Evolutionary conservation across 2,797 vertebrate species (phyloP).

Genomic region (Streptopelia turtur): DNA sequence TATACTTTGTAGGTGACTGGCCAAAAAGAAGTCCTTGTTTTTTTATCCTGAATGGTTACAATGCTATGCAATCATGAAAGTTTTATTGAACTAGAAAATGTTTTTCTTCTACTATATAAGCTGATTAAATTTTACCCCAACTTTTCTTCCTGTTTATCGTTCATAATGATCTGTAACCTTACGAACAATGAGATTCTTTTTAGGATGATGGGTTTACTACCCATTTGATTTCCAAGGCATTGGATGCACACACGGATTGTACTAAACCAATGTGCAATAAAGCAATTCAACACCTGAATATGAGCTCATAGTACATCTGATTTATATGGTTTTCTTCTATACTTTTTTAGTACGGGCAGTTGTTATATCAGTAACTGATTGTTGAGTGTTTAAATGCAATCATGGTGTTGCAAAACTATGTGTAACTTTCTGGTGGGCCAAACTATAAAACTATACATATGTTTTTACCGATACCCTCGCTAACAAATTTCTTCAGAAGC

Average conservation of each 20-base stretch:
- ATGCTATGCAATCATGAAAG: not conserved
- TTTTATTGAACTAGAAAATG: not conserved
- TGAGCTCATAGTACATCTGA: not conserved
- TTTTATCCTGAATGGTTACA: not conserved
- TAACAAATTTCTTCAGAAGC: not conserved
- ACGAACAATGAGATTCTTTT: not conserved
- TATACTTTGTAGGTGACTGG: not conserved
- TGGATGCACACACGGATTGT: not conserved
- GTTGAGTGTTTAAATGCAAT: not conserved
- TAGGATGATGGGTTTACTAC: not conserved
- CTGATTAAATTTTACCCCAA: rapidly evolving
- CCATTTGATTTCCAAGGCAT: not conserved
- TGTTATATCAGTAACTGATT: not conserved
- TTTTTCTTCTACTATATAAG: not conserved
- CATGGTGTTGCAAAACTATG: not conserved
- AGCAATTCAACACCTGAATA: not conserved
- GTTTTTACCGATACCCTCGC: not conserved
- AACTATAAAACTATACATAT: rapidly evolving
- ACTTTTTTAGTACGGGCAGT: not conserved
- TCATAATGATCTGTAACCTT: not conserved
- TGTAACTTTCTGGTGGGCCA: not conserved
- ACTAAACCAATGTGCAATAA: rapidly evolving
- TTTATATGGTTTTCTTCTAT: not conserved
- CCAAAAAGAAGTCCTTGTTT: not conserved
- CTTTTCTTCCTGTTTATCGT: not conserved